phyloP scores from a whole-genome alignment of 2,888 invertebrate genomes.

The Serrognathus titanus region DNA sequence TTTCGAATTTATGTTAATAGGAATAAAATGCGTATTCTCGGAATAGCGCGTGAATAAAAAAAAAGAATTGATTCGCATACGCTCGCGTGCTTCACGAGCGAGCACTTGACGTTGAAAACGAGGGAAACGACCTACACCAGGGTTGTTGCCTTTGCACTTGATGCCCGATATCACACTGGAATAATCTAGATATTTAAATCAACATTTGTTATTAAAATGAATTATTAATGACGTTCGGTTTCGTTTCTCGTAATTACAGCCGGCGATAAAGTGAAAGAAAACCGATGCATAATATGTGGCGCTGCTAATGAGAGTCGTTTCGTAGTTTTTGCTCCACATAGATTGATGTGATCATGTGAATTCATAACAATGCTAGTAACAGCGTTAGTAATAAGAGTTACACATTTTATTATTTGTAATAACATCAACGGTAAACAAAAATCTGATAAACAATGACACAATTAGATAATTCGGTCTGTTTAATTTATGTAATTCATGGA shows the following conservation, averaged over 20 bases:
- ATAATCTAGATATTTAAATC: slow-evolving; percentile 22
- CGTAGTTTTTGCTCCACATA: background rate
- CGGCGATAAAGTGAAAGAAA: background rate
- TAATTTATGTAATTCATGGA: too few relatives aligned
- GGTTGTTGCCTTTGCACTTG: slow-evolving; percentile 26
- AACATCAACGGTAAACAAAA: too few relatives aligned
- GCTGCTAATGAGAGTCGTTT: too few relatives aligned
- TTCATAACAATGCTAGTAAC: background rate
- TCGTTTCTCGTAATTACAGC: background rate
- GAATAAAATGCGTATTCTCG: background rate
- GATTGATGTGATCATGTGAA: background rate
- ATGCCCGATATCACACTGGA: slow-evolving; percentile 14
- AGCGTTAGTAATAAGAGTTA: background rate
- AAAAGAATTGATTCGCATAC: slow-evolving; percentile 3
- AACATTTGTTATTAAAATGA: slow-evolving; percentile 14
- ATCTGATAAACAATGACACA: too few relatives aligned
- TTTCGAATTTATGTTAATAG: background rate
- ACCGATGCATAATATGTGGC: too few relatives aligned
- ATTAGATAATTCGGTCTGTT: too few relatives aligned
- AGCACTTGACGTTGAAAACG: slow-evolving; percentile 10
- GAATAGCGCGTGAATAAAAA: background rate
- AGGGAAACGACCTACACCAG: slow-evolving; percentile 30
- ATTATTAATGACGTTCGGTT: slow-evolving; percentile 12
- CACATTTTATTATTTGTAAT: too few relatives aligned
- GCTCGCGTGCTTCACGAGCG: slow-evolving; percentile 18